A percentile compares a stretch with the other conserved stretches of the same genome.
Evolutionary conservation across 1,140 invertebrate genomes (phyloP).

Genomic region (Brachionus rotundiformis): DNA sequence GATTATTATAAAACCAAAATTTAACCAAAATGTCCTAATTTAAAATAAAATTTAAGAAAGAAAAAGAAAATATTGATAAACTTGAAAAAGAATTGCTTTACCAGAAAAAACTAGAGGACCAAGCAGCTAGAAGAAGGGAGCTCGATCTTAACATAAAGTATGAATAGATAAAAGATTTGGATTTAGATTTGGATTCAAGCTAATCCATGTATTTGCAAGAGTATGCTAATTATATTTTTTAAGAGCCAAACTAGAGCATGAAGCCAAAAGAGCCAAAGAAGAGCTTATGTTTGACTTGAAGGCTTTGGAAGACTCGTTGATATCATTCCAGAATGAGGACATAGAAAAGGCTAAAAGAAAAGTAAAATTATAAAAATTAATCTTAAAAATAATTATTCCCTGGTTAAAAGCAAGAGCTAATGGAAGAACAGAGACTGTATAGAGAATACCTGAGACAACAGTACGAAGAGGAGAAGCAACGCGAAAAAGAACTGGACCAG

Average conservation of each 20-base stretch:
- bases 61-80: slow-evolving; percentile 48
- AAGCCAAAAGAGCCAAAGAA: slow-evolving; percentile 40
- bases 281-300: slow-evolving; percentile 48
- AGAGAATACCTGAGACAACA: slow-evolving; percentile 29
- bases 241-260: slow-evolving; percentile 31
- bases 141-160: slow-evolving; percentile 42
- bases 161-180: not conserved
- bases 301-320: slow-evolving; percentile 45
- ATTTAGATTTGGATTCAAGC: not conserved
- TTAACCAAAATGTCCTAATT: not conserved
- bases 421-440: slow-evolving; percentile 30
- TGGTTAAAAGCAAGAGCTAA: slow-evolving; percentile 40
- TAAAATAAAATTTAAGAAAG: not conserved
- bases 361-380: not conserved
- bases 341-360: slow-evolving; percentile 37
- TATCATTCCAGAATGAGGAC: slow-evolving; percentile 38
- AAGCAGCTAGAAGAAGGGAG: slow-evolving; percentile 35
- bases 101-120: slow-evolving; percentile 42
- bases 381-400: not conserved
- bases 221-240: slow-evolving; percentile 19
- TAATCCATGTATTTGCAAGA: not conserved
- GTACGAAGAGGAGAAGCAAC: slow-evolving; percentile 46
- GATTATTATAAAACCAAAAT: too few species aligned
- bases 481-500: slow-evolving; percentile 45
- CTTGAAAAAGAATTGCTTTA: slow-evolving; percentile 38